Percentiles rank a stretch among this genome's conserved stretches.
Conservation (phyloP, 2,113 vertebrate genomes). For the Oreotrochilus melanogaster region DNA sequence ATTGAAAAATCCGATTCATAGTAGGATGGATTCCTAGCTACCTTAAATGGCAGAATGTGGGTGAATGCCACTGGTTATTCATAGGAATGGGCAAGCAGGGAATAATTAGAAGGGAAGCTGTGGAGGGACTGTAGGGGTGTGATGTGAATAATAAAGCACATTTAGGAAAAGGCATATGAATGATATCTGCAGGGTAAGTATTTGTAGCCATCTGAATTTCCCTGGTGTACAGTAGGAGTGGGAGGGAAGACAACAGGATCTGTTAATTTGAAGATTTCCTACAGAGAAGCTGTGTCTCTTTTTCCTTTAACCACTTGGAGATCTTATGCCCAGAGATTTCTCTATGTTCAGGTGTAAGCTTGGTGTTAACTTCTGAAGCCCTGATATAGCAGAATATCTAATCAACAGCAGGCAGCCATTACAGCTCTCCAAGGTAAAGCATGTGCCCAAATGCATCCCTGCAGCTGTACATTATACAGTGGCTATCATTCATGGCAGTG, state of each 20-base stretch:
- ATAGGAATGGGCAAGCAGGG: slow-evolving; percentile 33
- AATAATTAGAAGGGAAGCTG: slow-evolving; percentile 54
- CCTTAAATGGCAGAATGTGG: slow-evolving; percentile 47
- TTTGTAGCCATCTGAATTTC: slow-evolving; percentile 61
- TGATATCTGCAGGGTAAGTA: slow-evolving; percentile 64
- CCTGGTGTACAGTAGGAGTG: slow-evolving; percentile 17
- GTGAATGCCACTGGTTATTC: slow-evolving; percentile 52
- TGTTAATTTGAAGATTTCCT: slow-evolving; percentile 24
- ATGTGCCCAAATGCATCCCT: not conserved
- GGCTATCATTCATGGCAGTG: not conserved
- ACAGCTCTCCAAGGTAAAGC: slow-evolving; percentile 1
- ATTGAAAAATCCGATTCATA: not conserved
- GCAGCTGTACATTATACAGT: not conserved
- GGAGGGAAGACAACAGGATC: slow-evolving; percentile 49
- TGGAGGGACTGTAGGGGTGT: slow-evolving; percentile 40
- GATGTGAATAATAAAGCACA: slow-evolving; percentile 56
- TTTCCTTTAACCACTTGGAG: not conserved
- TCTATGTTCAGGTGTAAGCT: not conserved
- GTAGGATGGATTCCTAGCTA: not conserved
- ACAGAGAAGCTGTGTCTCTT: not conserved
- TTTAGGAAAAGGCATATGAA: slow-evolving; percentile 43
- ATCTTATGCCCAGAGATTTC: not conserved
- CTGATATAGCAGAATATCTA: not conserved
- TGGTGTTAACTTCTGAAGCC: not conserved
- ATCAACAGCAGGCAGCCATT: not conserved